Evolutionary conservation across 1,140 invertebrate genomes (phyloP).

Genomic region (Parapsyche elsis): DNA sequence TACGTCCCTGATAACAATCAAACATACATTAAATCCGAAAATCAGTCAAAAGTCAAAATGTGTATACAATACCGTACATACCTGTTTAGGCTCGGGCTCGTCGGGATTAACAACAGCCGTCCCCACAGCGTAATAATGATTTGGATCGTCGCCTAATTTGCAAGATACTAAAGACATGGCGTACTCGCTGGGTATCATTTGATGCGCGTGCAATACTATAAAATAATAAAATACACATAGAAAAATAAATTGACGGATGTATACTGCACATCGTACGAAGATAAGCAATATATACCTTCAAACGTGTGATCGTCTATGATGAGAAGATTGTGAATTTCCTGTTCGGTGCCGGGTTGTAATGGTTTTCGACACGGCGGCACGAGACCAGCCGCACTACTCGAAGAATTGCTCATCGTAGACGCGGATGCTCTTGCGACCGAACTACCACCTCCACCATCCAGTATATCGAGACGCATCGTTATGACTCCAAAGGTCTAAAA

Average conservation of each 20-base stretch:
- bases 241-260: background rate
- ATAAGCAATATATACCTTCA: conserved; percentile 69
- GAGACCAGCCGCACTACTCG: conserved; percentile 49
- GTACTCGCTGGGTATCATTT: conserved; percentile 89
- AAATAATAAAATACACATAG: conserved; percentile 44
- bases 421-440: conserved; percentile 66
- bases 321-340: conserved; percentile 92
- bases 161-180: conserved; percentile 91
- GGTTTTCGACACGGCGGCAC: conserved; percentile 74
- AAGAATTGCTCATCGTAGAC: conserved; percentile 49
- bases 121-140: conserved; percentile 93
- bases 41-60: background rate
- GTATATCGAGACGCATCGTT: conserved; percentile 88
- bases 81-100: conserved; percentile 92
- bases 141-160: conserved; percentile 90
- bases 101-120: conserved; percentile 94
- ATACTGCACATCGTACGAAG: too few relatives aligned
- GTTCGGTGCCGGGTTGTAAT: conserved; percentile 86
- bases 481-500: conserved; percentile 92
- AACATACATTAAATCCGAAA: conserved; percentile 24
- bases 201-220: conserved; percentile 92
- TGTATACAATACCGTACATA: conserved; percentile 60
- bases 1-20: conserved; percentile 78
- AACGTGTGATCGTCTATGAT: conserved; percentile 98
- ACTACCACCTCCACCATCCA: conserved; percentile 77